Base-by-base conservation (phyloP, 1,140 invertebrate species). In the Lycorma delicatula region DNA sequence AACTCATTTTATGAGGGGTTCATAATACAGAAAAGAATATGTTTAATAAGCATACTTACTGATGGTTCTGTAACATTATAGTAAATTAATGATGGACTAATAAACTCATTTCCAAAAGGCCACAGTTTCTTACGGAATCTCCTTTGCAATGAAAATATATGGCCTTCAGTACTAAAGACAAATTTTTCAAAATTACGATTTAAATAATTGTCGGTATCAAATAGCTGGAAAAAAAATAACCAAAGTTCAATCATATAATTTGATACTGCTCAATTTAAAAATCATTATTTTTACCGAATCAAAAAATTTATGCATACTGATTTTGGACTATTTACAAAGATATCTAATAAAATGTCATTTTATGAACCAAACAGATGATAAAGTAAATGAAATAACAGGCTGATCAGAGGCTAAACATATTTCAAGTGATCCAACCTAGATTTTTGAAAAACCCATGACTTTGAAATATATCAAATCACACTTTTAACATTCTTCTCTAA, bases 141-240 rank as follows among this genome's bases (percentile, higher is more conserved):
- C 11, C 64, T 59, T 34, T 70, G 67, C 3, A 86, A 66, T 11
- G 83, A 83, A 59, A 86, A 74, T 16, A 85, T 63, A 64, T 87
- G 84, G 2, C 84, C 85, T 68, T 87, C 82, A 6, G 85, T 87
- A 5, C 78, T 81, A 64, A 86, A 86, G 11, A 86, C 59, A 64
- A 80, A 82, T 20, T 74, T 66, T 20, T 74, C 72, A 34, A 75
- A 72, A 31, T 81, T 67, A 52, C 72, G 72, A 68, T 87, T 86
- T 1, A 85, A 62, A 51, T 79, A 78, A 69, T 86, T 84, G 44
- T 82, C 76, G 55, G 73, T 71, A 66, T 87, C 84, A 74, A 87
- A 86, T 22, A 86, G 67, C 83, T 85, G 70, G 46, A 73, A 74
- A 12, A 53, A 58, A 13, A 34, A 31, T 16, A 28, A 28, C 11